Conservation (phyloP, 2,888 invertebrate species). For the Synergus gifuensis region DNA sequence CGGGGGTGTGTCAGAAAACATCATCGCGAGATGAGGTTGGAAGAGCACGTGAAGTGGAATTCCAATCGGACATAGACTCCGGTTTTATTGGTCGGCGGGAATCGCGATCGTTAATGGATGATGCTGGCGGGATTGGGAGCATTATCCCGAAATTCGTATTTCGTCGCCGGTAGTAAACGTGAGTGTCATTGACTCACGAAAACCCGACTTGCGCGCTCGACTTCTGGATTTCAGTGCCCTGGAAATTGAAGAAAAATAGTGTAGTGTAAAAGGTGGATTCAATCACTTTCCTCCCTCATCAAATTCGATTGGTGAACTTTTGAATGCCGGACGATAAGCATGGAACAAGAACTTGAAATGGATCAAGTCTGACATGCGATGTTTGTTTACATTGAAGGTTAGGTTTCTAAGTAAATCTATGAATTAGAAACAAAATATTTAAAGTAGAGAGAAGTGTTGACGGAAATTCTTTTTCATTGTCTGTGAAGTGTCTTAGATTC, state of each 20-base stretch:
- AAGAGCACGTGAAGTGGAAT: conserved; percentile 43
- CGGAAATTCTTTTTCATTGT: neutral
- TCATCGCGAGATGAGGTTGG: conserved; percentile 24
- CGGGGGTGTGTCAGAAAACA: conserved; percentile 3
- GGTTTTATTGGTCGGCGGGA: neutral
- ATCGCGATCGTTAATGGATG: conserved; percentile 20
- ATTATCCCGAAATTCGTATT: conserved; percentile 30
- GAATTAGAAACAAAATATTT: neutral
- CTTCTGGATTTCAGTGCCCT: conserved; percentile 24
- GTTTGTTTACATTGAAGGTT: conserved; percentile 30
- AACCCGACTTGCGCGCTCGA: conserved; percentile 41
- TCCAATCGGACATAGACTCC: conserved; percentile 13
- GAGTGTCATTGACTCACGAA: conserved; percentile 48
- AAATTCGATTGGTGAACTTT: neutral
- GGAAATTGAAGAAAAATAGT: conserved; percentile 22
- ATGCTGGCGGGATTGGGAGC: conserved; percentile 19
- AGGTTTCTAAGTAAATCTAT: neutral
- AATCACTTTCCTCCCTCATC: neutral
- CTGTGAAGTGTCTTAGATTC: neutral
- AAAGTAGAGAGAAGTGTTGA: neutral
- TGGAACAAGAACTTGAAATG: neutral
- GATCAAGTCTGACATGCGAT: conserved; percentile 10
- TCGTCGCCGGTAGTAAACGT: conserved; percentile 45
- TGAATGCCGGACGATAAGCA: neutral
- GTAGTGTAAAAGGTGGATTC: conserved; percentile 16